These are phyloP conservation scores for Pherbina coryleti DNA, from an alignment of 2,888 invertebrate species.

Conservation along the genomic window DNA sequence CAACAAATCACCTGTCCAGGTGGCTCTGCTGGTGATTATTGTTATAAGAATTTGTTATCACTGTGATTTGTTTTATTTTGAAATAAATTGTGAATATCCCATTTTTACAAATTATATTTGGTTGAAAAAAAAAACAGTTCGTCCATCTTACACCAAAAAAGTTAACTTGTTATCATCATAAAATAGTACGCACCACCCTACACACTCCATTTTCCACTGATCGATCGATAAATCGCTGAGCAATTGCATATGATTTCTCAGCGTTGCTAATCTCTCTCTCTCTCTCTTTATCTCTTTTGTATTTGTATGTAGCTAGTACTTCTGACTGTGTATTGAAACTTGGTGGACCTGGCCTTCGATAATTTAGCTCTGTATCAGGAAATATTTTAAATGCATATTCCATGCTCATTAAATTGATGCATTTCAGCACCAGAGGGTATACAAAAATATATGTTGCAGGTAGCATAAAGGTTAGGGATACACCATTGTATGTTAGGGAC, in stretches of 20 bases:
- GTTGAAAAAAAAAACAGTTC: too few species aligned
- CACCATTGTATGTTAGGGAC: not conserved
- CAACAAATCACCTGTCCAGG: too few species aligned
- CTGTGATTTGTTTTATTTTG: not conserved
- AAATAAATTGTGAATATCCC: not conserved
- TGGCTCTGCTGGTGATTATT: too few species aligned
- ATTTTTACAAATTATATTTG: too few species aligned
- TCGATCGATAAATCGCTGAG: not conserved
- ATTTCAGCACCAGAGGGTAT: constrained; percentile 37
- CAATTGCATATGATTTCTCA: not conserved
- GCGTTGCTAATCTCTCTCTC: not conserved
- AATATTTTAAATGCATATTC: constrained; percentile 45
- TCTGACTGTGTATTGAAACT: not conserved
- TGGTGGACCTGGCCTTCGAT: not conserved
- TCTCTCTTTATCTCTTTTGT: not conserved
- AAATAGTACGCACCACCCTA: not conserved
- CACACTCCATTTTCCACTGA: not conserved
- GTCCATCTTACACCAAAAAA: too few species aligned
- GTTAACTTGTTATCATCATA: not conserved
- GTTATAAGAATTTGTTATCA: too few species aligned
- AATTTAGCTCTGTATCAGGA: constrained; percentile 15
- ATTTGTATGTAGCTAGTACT: too few species aligned
- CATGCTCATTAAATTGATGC: constrained; percentile 46
- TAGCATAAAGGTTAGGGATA: not conserved
- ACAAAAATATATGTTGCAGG: constrained; percentile 3